A percentile compares a stretch with the other conserved stretches of the same genome.
Evolutionary conservation across 2,797 vertebrate species (phyloP).

Genomic region (Hozukius guyotensis): DNA sequence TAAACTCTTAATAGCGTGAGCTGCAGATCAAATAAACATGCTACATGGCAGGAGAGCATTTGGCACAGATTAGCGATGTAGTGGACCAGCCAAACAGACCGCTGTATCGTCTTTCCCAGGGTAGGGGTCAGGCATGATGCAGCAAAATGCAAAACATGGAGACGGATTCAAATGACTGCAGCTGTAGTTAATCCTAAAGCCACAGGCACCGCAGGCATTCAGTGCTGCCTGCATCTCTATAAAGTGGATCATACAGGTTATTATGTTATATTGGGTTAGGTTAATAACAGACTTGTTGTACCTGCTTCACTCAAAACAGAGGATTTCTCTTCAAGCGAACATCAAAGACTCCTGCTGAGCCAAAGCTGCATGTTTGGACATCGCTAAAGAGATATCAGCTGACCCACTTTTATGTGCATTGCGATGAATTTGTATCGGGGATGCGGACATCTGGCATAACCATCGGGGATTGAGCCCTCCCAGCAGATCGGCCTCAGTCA

Average conservation of each 20-base stretch:
- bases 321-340: background rate
- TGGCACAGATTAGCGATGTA: slow-evolving; percentile 1
- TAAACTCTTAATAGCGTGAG: background rate
- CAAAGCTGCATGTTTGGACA: slow-evolving; percentile 15
- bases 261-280: background rate
- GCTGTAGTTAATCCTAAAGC: slow-evolving; percentile 43
- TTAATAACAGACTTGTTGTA: background rate
- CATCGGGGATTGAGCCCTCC: slow-evolving; percentile 29
- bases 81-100: slow-evolving; percentile 18
- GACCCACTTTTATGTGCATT: slow-evolving; percentile 44
- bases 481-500: slow-evolving; percentile 4
- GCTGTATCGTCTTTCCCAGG: slow-evolving; percentile 49
- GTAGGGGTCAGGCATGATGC: slow-evolving; percentile 57
- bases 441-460: slow-evolving; percentile 56
- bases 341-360: background rate
- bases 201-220: slow-evolving; percentile 26
- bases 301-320: background rate
- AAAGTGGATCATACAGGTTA: background rate
- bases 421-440: slow-evolving; percentile 43
- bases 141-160: slow-evolving; percentile 60
- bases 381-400: slow-evolving; percentile 32
- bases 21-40: slow-evolving; percentile 7
- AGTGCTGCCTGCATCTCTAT: background rate
- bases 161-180: slow-evolving; percentile 49
- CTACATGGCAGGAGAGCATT: slow-evolving; percentile 1